Evolutionary conservation across 2,888 invertebrate genomes (phyloP), one percentile per base, ranked within the genome.

Genomic region (Rhagophthalmus giganteus): DNA sequence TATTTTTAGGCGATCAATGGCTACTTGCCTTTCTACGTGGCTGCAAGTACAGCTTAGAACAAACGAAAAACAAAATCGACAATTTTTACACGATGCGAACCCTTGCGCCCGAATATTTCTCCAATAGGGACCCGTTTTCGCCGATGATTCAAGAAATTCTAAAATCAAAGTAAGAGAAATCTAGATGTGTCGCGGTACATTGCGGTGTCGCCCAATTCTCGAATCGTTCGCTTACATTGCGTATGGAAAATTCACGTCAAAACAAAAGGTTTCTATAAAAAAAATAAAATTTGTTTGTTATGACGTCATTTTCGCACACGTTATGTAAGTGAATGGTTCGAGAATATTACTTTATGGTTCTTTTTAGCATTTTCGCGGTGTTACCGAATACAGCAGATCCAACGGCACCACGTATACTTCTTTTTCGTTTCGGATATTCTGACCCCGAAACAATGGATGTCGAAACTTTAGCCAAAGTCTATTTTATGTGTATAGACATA

Each of bases 81-180:
- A 78, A 78, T 72, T 83, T 78, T 62, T 83, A 83, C 62, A 81
- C 81, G 6, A 66, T 79, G 64, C 79, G 80, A 54, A 75, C 77
- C 2, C 71, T 79, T 20, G 74, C 81, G 1, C 83, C 85, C 1
- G 84, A 84, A 59, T 74, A 83, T 54, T 80, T 80, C 58, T 73
- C 74, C 3, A 64, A 77, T 50, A 72, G 79, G 59, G 79, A 81
- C 65, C 79, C 80, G 1, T 53, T 55, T 14, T 27, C 56, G 8
- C 53, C 65, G 0, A 61, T 65, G 47, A 49, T 67, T 11, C 62
- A 65, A 54, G 57, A 69, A 48, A 55, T 74, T 14, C 58, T 75
- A 3, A 61, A 65, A 12, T 50, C 70, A 11, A 79, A 79, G 80
- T 79, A 63, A 56, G 65, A n/a, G 12, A 2, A 24, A 2, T 8